These are phyloP conservation scores for Eptatretus atami DNA, from an alignment of 2,797 vertebrate genomes.

Conservation along the genomic window DNA sequence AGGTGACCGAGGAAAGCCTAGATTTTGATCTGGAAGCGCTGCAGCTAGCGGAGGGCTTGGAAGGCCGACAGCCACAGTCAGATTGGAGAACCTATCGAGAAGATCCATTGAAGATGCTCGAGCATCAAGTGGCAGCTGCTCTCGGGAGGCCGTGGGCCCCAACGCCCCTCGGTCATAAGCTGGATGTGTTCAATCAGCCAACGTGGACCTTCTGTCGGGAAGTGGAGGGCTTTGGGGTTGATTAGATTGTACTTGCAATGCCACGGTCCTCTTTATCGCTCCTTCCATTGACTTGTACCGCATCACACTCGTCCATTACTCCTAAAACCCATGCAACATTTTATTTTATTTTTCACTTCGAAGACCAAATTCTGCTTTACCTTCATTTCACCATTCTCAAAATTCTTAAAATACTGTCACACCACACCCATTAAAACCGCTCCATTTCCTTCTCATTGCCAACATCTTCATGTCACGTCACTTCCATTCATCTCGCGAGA, in stretches of 20 bases:
- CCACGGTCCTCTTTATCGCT: too few species aligned
- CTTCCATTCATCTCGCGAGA: too few species aligned
- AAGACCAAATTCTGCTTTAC: too few species aligned
- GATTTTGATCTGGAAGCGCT: constrained; percentile 1
- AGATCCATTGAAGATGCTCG: background rate
- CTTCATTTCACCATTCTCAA: too few species aligned
- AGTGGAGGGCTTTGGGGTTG: constrained; percentile 1
- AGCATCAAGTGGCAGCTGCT: constrained; percentile 1
- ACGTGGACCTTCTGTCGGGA: constrained; percentile 5
- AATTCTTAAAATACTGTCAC: too few species aligned
- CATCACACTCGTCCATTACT: too few species aligned
- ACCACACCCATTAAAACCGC: too few species aligned
- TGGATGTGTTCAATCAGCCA: constrained; percentile 4
- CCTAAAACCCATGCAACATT: too few species aligned
- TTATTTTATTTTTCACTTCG: too few species aligned
- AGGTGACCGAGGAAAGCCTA: constrained; percentile 1
- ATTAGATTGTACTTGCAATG: background rate
- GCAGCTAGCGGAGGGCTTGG: background rate
- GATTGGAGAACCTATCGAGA: background rate
- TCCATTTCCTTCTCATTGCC: too few species aligned
- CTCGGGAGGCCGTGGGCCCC: background rate
- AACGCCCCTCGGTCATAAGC: constrained; percentile 1
- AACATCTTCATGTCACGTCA: too few species aligned
- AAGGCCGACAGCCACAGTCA: background rate
- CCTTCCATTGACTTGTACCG: too few species aligned